Evolutionary conservation across 2,888 invertebrate species (phyloP).

Genomic region (Lymantria monacha): DNA sequence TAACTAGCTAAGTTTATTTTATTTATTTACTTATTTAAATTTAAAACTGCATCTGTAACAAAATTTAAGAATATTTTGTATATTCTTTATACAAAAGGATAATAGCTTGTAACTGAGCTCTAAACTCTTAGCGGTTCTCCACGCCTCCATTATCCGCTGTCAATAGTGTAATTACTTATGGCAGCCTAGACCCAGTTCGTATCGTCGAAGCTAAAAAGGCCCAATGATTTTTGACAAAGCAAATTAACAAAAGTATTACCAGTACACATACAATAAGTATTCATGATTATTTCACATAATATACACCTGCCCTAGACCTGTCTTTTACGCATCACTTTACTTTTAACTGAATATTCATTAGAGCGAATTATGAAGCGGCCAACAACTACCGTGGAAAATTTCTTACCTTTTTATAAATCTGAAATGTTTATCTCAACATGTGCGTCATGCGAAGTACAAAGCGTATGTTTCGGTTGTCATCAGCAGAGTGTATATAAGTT

Average conservation of each 20-base stretch:
- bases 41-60: too few species aligned
- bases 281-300: background rate
- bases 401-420: conserved; percentile 19
- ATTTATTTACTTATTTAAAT: too few species aligned
- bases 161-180: too few species aligned
- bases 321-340: conserved; percentile 5
- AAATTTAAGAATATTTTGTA: too few species aligned
- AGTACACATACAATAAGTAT: background rate
- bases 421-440: conserved; percentile 13
- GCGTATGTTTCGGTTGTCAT: conserved; percentile 25
- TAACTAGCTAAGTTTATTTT: too few species aligned
- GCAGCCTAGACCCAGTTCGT: too few species aligned
- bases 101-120: too few species aligned
- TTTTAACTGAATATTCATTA: conserved; percentile 38
- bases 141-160: too few species aligned
- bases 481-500: conserved; percentile 30
- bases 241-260: background rate
- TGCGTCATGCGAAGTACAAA: conserved; percentile 15
- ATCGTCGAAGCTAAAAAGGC: too few species aligned
- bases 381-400: conserved; percentile 28
- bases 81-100: too few species aligned
- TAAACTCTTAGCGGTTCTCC: too few species aligned
- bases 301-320: conserved; percentile 5
- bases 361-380: conserved; percentile 21
- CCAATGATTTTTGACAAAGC: too few species aligned